Base-by-base conservation (phyloP, 2,113 vertebrate species). In the Crotophaga sulcirostris region DNA sequence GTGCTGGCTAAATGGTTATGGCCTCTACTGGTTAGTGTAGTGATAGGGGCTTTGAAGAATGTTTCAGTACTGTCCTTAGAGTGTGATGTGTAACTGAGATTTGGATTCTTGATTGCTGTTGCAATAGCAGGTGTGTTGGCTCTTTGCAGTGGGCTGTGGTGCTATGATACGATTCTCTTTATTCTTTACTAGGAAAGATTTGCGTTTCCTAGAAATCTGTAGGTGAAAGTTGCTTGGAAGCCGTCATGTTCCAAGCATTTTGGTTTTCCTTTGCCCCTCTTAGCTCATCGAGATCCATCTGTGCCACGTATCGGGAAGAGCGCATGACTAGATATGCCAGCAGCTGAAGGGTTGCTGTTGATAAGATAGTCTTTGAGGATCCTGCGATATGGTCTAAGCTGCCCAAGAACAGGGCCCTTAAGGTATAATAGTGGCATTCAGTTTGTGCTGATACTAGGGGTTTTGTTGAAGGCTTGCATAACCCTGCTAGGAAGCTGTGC, bases 381-480 rank as follows among this genome's bases (percentile, higher is more conserved):
- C 25, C 33, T 70, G 45, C 5, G 2, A 47, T 23, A 14, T 68
- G 60, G 36, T 52, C 2, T 4, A 11, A 73, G 36, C 45, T 72
- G 70, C 82, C 70, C 34, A 72, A 38, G 75, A 80, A 23, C 33
- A 59, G 38, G 59, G 38, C 86, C 59, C 29, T 76, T 40, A 4
- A 20, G 3, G 14, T 55, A 44, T 74, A 90, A 87, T 25, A 33
- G 86, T 3, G 18, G 36, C 56, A 67, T 87, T 96, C 33, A 70
- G 17, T 75, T 87, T 70, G 93, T 87, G 91, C 72, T 87, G 86
- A 96, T 93, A 94, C 29, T 66, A 42, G 80, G 56, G 83, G 38
- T 90, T 93, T 96, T 96, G 94, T 85, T 6, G 1, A 9, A 78
- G 70, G 70, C 90, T 96, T 96, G 88, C 68, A 34, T 94, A 96